Base-by-base conservation (phyloP, 2,113 vertebrate species). In the Lamprotornis superbus region DNA sequence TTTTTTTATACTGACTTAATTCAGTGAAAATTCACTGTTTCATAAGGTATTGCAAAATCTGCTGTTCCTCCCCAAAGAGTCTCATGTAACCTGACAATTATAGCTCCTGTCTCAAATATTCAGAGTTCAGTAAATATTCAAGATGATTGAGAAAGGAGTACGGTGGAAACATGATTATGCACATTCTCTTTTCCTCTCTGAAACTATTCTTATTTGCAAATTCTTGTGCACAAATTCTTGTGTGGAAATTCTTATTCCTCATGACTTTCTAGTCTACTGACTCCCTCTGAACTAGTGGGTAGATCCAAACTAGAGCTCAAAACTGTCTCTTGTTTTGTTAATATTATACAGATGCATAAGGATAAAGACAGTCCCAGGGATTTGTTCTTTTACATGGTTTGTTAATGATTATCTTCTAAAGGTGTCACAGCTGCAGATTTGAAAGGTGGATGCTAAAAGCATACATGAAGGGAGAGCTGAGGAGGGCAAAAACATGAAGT, bases 61-160 rank as follows among this genome's bases (percentile, higher is more conserved):
- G 6, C 2, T 50, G 9, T 27, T 63, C 9, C 39, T 63, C 24
- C 5, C 2, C 1, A 40, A 56, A 27, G 37, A 68, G 52, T 17
- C 8, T 78, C 0, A 0, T 11, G 10, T 52, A 75, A 11, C 18
- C 37, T 47, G 33, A 33, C 46, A 74, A 33, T 15, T 64, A 22
- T 5, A 81, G 18, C 30, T 87, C 22, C 23, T 47, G 15, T 75
- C 61, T 47, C 10, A 2, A 27, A 6, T 39, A 46, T 75, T 89
- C 68, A 89, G 68, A 40, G 13, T 9, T 83, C 50, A 55, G 17
- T 40, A 85, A 85, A 57, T 60, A 9, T 67, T 84, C 25, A 15
- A 76, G 25, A 30, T 52, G 10, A 11, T 35, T 69, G 7, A 83
- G 35, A 53, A 92, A 35, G 9, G 4, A 65, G 11, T 13, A 25